phyloP scores from a whole-genome alignment of 23 tunicate genomes.

The Styela clava region DNA sequence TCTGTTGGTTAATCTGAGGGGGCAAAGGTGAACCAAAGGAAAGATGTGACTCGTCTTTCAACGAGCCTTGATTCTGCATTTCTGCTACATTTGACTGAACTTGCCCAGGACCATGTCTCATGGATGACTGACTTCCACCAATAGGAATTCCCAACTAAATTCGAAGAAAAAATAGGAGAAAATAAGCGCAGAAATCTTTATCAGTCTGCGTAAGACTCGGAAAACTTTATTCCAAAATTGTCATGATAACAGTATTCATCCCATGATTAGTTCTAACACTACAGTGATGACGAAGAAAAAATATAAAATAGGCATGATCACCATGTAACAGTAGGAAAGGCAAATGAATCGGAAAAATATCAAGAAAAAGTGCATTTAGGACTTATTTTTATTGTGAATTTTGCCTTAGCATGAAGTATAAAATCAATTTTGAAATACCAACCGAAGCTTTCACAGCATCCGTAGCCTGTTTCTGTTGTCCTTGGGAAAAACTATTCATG shows the following conservation, averaged over 20 bases:
- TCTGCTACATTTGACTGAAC: constrained; percentile 14
- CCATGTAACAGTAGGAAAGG: too few relatives aligned
- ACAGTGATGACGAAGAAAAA: too few relatives aligned
- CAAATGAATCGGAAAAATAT: too few relatives aligned
- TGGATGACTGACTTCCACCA: neutral
- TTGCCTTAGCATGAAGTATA: too few relatives aligned
- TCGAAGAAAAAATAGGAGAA: neutral
- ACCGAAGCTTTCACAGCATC: constrained; percentile 90
- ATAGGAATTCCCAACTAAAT: constrained; percentile 57
- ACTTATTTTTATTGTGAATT: too few relatives aligned
- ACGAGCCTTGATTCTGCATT: constrained; percentile 11
- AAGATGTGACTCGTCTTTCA: constrained; percentile 32
- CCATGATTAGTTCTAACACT: too few relatives aligned
- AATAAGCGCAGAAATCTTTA: neutral
- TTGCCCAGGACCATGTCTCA: constrained; percentile 6
- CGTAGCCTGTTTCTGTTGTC: constrained; percentile 68
- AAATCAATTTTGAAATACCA: too few relatives aligned
- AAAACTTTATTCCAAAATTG: too few relatives aligned
- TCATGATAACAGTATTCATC: too few relatives aligned
- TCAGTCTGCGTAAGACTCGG: too few relatives aligned
- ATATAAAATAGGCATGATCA: too few relatives aligned
- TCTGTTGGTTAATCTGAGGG: constrained; percentile 34
- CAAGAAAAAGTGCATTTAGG: too few relatives aligned
- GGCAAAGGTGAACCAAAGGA: constrained; percentile 86
- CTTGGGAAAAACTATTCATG: constrained; percentile 52